Evolutionary conservation across 2,888 invertebrate species (phyloP), one percentile per base, ranked within the genome.

Genomic region (Tenthredo notha): DNA sequence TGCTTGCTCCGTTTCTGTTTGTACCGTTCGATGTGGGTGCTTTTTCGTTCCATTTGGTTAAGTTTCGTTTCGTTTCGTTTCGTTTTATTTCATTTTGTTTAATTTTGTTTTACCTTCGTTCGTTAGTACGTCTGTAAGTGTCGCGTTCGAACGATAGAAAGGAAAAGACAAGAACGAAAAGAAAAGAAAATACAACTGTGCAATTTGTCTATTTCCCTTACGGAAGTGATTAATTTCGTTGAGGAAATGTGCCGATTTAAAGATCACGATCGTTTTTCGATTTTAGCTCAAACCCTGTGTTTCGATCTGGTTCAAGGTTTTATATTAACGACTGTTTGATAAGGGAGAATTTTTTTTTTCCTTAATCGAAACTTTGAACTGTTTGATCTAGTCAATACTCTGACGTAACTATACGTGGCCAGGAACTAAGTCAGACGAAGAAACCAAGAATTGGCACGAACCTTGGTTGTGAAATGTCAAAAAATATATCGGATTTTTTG

Each of bases 1-100:
- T 80, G 61, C 61, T 61, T 61, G 80, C 37, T 80, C 61, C 61
- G 58, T 80, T 80, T 80, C 61, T 80, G 61, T 80, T 80, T 80
- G 80, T 80, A 43, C 61, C 80, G 61, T 37, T 61, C 37, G 40
- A 58, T 80, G 40, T 29, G 77, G 18, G 77, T 29, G 77, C 7
- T 29, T 77, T 77, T 77, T 54, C 29, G 29, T 67, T 67, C 33
- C 33, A 18, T 77, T 77, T 29, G 18, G 43, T 75, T 12, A 6
- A n/a, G 15, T 47, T 25, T 25, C 33, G 7, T 74, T 74, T 40
- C 37, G 18, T 37, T 37, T 18, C 9, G 25, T 67, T 67, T 72
- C 2, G 18, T 40, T 72, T 72, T 21, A 7, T 72, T 29, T 9
- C 9, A 18, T 67, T 67, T 67, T 3, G 25, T 33, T 70, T 70